Evolutionary conservation across 2,797 vertebrate genomes (phyloP).

Genomic region (Cyclura pinguis): DNA sequence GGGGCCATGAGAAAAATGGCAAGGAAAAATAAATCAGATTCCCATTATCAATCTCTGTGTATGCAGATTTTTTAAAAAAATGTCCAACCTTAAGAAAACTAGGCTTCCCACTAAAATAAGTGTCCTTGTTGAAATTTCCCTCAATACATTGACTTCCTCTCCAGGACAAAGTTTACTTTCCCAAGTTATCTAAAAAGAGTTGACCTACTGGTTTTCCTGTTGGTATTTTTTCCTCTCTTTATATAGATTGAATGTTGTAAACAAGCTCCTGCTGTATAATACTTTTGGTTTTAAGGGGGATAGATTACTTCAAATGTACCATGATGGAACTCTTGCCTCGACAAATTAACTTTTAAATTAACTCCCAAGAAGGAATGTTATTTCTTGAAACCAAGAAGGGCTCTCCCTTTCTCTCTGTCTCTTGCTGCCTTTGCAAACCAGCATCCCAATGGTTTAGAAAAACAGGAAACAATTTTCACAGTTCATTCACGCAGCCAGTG

Average conservation of each 20-base stretch:
- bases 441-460: constrained; percentile 61
- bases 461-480: constrained; percentile 73
- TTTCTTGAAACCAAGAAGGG: constrained; percentile 44
- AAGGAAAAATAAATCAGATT: background rate
- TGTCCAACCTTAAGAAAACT: constrained; percentile 37
- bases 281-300: constrained; percentile 24
- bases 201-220: constrained; percentile 61
- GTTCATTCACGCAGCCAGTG: constrained; percentile 65
- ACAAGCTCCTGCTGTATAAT: constrained; percentile 44
- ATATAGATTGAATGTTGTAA: constrained; percentile 56
- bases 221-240: constrained; percentile 41
- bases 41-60: background rate
- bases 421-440: constrained; percentile 29
- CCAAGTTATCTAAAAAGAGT: constrained; percentile 53
- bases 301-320: constrained; percentile 33
- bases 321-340: background rate
- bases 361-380: constrained; percentile 50
- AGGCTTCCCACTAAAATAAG: constrained; percentile 54
- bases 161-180: constrained; percentile 55
- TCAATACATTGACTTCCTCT: constrained; percentile 64
- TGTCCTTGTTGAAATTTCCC: constrained; percentile 58
- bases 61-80: constrained; percentile 15
- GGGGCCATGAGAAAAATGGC: constrained; percentile 2
- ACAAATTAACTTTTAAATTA: constrained; percentile 44
- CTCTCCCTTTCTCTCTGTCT: background rate